Conservation (phyloP, 2,888 invertebrate genomes). For the Heliothis peltigera region DNA sequence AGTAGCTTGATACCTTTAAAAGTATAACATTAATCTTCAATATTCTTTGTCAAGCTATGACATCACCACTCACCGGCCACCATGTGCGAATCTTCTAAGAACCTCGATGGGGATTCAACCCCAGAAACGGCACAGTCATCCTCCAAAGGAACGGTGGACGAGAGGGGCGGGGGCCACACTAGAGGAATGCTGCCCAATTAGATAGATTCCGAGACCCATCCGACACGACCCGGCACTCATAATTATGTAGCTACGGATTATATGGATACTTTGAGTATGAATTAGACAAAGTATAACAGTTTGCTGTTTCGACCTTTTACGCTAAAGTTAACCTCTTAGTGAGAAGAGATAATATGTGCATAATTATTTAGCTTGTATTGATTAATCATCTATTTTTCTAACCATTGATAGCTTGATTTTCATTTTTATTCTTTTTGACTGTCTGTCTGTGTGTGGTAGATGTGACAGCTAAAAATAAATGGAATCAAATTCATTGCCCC, state of each 20-base stretch:
- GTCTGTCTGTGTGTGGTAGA: too few species aligned
- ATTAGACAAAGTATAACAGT: conserved; percentile 20
- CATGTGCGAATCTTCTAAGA: conserved; percentile 36
- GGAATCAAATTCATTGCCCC: too few species aligned
- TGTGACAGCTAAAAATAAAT: too few species aligned
- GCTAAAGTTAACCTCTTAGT: background rate
- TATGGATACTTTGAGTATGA: conserved; percentile 30
- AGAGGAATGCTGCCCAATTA: conserved; percentile 84
- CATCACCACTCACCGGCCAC: background rate
- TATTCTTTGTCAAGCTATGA: conserved; percentile 2
- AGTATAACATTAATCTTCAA: background rate
- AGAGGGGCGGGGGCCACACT: conserved; percentile 34
- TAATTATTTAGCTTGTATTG: background rate
- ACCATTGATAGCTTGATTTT: too few species aligned
- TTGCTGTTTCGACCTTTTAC: background rate
- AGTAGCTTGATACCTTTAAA: background rate
- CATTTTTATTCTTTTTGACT: too few species aligned
- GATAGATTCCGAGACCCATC: conserved; percentile 68
- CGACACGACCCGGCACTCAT: conserved; percentile 59
- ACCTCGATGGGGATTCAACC: conserved; percentile 20
- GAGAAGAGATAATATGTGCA: background rate
- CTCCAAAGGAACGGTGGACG: conserved; percentile 30
- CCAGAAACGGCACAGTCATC: conserved; percentile 63
- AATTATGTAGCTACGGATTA: conserved; percentile 58
- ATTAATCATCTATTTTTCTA: too few species aligned